These are phyloP conservation scores for Fundulus diaphanus DNA, from an alignment of 2,797 vertebrate genomes.

Conservation along the genomic window DNA sequence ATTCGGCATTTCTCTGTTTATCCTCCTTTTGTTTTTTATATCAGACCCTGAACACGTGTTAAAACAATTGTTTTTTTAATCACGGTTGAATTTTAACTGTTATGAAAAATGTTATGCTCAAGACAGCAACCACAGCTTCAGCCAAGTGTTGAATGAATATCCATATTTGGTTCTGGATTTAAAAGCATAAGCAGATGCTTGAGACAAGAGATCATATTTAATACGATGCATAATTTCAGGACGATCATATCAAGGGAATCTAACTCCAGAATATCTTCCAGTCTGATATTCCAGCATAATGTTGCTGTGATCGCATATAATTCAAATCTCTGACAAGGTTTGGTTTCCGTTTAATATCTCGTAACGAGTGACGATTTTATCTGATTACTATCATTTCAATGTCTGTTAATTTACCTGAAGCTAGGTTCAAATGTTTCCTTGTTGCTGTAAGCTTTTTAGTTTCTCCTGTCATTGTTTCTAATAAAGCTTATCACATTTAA, in stretches of 20 bases:
- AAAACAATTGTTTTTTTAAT: background rate
- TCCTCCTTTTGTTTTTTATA: constrained; percentile 39
- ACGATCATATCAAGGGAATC: background rate
- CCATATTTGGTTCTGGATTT: background rate
- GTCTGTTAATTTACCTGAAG: background rate
- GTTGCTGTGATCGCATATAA: background rate
- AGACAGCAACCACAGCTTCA: background rate
- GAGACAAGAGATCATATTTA: background rate
- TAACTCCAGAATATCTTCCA: background rate
- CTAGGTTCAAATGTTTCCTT: constrained; percentile 2
- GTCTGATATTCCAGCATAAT: background rate
- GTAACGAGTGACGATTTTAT: constrained; percentile 7
- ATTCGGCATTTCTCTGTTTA: background rate
- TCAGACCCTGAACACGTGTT: background rate
- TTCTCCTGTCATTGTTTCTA: background rate
- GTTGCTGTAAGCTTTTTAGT: background rate
- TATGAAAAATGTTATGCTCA: background rate
- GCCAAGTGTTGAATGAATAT: background rate
- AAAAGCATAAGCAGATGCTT: background rate
- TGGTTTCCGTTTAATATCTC: background rate
- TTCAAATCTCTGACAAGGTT: constrained; percentile 35
- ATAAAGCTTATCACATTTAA: background rate
- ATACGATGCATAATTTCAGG: background rate
- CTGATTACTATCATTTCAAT: background rate
- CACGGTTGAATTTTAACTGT: background rate